Base-by-base conservation (phyloP, 2,797 vertebrate species). In the Meda fulgida region DNA sequence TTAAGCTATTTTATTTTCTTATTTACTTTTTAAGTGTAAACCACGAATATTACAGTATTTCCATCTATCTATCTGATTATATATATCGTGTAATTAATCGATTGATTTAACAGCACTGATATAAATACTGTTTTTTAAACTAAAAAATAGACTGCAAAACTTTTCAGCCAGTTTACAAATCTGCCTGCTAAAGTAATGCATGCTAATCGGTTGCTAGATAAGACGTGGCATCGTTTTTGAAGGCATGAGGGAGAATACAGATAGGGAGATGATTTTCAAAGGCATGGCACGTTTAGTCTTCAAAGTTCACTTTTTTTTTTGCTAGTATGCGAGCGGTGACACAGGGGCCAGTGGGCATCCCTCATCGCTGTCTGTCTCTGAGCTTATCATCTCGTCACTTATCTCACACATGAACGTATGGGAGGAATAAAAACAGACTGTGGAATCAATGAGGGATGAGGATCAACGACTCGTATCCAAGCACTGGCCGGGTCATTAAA, bases 401-500 rank as follows among this genome's bases (percentile, higher is more conserved):
- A 83, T 87, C 85, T 89, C 65, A 71, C 31, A 82, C 80, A 93
- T 90, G 93, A 94, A 93, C 51, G 78, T 89, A 67, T 58, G 58
- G 36, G 38, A 78, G 66, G 43, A 71, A 78, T 69, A 85, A 78
- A 88, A 83, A 85, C 65, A 69, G 43, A 43, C 29, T 70, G 79
- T 71, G 75, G 88, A 85, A 87, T 85, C 80, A 75, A 81, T 55
- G 48, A 79, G 26, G 36, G 55, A 53, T 69, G 51, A 82, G 51
- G 91, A 93, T 94, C 90, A 92, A 91, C 89, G 87, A 89, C 88
- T 92, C 83, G 84, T 89, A 89, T 92, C 87, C 85, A 89, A 81
- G 81, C 88, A 73, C 94, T 89, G 92, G 92, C 93, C 89, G 91
- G 89, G 89, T 83, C 89, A 93, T 92, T 90, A 93, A 90, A 92